These are phyloP conservation scores for Diglossa cyanea DNA, from an alignment of 2,797 vertebrate species.

Conservation along the genomic window DNA sequence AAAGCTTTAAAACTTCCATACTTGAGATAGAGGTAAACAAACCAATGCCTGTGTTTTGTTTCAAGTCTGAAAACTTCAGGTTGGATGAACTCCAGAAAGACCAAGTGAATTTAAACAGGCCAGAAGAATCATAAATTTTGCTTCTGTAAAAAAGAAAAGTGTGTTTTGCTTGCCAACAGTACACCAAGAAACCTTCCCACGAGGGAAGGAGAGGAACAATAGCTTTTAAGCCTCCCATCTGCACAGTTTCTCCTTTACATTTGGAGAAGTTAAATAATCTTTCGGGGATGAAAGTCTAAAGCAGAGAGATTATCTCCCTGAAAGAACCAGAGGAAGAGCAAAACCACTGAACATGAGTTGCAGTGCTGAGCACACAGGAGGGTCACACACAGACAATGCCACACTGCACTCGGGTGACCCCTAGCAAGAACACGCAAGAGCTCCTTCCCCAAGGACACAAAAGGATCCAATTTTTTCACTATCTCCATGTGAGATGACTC, in stretches of 20 bases:
- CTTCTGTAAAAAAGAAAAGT: neutral
- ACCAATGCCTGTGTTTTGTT: neutral
- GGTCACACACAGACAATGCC: neutral
- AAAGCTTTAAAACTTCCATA: neutral
- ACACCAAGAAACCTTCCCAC: neutral
- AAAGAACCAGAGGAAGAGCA: neutral
- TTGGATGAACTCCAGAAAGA: slow-evolving; percentile 4
- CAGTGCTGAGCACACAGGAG: neutral
- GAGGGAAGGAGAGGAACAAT: neutral
- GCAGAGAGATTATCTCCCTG: neutral
- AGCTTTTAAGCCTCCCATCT: neutral
- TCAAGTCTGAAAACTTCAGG: neutral
- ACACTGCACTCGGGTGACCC: neutral
- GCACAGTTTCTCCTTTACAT: neutral
- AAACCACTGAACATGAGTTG: rapidly evolving
- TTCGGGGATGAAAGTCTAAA: neutral
- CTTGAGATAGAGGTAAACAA: neutral
- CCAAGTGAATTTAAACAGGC: neutral
- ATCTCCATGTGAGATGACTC: neutral
- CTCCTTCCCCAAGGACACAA: neutral
- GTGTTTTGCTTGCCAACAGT: neutral
- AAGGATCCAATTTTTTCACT: neutral
- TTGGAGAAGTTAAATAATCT: neutral
- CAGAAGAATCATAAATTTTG: slow-evolving; percentile 14
- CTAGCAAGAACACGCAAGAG: neutral